Percentiles rank a stretch among this genome's conserved stretches.
phyloP scores from a whole-genome alignment of 2,888 invertebrate species.

The Synanthedon vespiformis region DNA sequence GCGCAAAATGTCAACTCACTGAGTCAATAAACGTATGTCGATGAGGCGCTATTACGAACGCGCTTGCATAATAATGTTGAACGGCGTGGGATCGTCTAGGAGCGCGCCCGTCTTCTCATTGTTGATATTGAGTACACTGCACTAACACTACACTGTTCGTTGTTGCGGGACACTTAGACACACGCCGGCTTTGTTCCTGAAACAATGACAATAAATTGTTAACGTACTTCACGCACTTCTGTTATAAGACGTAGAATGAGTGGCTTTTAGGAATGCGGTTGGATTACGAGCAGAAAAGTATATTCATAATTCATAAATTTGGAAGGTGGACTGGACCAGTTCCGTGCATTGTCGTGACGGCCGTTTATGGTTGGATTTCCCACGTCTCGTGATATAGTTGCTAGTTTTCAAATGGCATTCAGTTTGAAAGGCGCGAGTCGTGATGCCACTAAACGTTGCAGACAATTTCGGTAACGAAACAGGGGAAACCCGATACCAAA shows the following conservation, averaged over 20 bases:
- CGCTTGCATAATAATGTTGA: constrained; percentile 41
- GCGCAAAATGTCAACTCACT: constrained; percentile 44
- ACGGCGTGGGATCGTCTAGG: constrained; percentile 32
- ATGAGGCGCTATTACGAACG: constrained; percentile 28
- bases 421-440: constrained; percentile 60
- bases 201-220: constrained; percentile 25
- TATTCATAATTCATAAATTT: constrained; percentile 1
- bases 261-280: neutral
- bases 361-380: constrained; percentile 53
- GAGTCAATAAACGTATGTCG: constrained; percentile 28
- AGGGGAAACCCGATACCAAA: constrained; percentile 40
- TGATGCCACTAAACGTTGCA: constrained; percentile 41
- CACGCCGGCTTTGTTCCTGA: constrained; percentile 29
- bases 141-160: constrained; percentile 30
- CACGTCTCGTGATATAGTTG: constrained; percentile 57
- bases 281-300: neutral
- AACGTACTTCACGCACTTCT: neutral
- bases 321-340: constrained; percentile 18
- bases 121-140: constrained; percentile 31
- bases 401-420: constrained; percentile 52
- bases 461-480: constrained; percentile 34
- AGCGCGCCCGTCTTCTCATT: constrained; percentile 39
- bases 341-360: constrained; percentile 21
- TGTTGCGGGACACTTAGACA: constrained; percentile 6
- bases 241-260: neutral